Base-by-base conservation (phyloP, 2,113 vertebrate species). In the Melanotaenia duboulayi region DNA sequence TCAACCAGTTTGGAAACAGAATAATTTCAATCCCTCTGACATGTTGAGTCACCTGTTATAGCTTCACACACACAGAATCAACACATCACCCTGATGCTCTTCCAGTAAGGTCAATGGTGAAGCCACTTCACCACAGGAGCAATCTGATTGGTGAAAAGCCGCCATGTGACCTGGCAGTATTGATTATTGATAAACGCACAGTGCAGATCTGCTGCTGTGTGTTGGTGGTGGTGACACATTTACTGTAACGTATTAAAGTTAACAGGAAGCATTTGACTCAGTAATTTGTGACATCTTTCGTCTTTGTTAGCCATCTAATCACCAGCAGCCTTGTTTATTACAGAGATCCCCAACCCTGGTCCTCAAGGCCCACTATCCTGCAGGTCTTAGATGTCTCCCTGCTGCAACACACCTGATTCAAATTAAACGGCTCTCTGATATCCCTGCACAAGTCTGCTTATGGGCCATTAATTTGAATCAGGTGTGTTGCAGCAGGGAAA, bases 71-170 rank as follows among this genome's bases (percentile, higher is more conserved):
- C 59, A 39, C 28, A 49, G 14, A 25, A 22, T 52, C 52, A 52
- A 39, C 24, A 20, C 51, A 69, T n/a, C 46, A 39, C 23, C 24
- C 67, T n/a, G 20, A 20, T 17, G 13, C 12, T 46, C 51, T 58
- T 11, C 11, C 25, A 68, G 35, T 50, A n/a, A 73, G 66, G 79
- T 83, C 85, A 73, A 14, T 44, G 7, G 16, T 10, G 46, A 55
- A 39, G 66, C 67, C 48, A 24, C 28, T 61, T 23, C 12, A 3
- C 51, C 9, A 23, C 19, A n/a, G 1, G 25, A 44, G 48, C 13
- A 0, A 12, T 12, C 51, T 71, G 61, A 71, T 49, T 28, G 58
- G 42, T 8, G 7, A 3, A 35, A 20, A 44, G n/a, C 50, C 0
- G 7, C 58, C 56, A 42, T 19, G 63, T 80, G 73, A 77, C 65